These are phyloP conservation scores for Labia minor DNA, from an alignment of 2,888 invertebrate genomes.

Conservation along the genomic window DNA sequence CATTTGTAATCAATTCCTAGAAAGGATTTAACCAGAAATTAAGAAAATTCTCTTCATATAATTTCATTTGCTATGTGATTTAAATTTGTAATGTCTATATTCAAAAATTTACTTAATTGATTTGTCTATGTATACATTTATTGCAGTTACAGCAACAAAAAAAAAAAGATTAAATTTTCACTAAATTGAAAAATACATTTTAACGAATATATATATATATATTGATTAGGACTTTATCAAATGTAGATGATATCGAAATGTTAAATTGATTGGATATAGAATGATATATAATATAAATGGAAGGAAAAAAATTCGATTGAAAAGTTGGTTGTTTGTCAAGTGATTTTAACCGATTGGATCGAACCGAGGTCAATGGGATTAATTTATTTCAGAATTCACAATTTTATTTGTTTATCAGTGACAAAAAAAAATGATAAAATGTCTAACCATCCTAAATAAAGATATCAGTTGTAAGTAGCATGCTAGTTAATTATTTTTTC, in stretches of 20 bases:
- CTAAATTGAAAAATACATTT: not conserved
- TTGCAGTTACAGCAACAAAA: not conserved
- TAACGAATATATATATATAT: not conserved
- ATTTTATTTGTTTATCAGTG: slow-evolving; percentile 3
- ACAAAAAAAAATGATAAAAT: not conserved
- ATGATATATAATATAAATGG: too few relatives aligned
- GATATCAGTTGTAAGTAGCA: not conserved
- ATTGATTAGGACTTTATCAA: too few relatives aligned
- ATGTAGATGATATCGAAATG: too few relatives aligned
- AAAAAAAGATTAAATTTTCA: not conserved
- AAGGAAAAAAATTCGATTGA: not conserved
- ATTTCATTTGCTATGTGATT: too few relatives aligned
- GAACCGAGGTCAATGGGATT: too few relatives aligned
- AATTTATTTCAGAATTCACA: not conserved
- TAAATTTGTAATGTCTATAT: too few relatives aligned
- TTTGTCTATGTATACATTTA: too few relatives aligned
- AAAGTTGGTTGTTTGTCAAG: not conserved
- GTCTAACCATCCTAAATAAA: too few relatives aligned
- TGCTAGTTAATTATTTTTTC: not conserved
- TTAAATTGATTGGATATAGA: too few relatives aligned
- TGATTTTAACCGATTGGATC: not conserved
- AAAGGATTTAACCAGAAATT: too few relatives aligned
- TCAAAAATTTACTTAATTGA: not conserved
- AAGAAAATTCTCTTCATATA: too few relatives aligned
- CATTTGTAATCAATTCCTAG: too few relatives aligned